Percentiles rank a stretch among this genome's conserved stretches.
These are phyloP conservation scores for Pedicia rivosa DNA, from an alignment of 2,888 invertebrate species.

Conservation along the genomic window DNA sequence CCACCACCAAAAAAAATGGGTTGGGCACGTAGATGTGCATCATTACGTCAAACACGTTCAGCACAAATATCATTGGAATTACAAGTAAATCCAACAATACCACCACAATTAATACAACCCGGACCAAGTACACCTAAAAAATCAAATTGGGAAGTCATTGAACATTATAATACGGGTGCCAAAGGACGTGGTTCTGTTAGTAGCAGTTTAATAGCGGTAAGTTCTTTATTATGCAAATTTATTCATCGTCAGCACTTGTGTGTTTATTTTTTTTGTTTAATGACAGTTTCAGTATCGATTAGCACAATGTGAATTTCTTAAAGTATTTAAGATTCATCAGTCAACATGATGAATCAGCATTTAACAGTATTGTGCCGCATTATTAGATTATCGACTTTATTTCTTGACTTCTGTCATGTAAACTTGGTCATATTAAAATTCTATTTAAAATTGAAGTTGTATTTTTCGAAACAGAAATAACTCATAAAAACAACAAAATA, in stretches of 20 bases:
- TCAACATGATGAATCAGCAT: too few species aligned
- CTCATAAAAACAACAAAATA: too few species aligned
- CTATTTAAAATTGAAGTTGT: too few species aligned
- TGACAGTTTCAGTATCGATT: too few species aligned
- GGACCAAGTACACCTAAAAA: slow-evolving; percentile 51
- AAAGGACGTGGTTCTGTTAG: slow-evolving; percentile 42
- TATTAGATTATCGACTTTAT: too few species aligned
- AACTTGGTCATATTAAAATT: too few species aligned
- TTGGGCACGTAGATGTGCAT: slow-evolving; percentile 38
- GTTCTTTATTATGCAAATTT: slow-evolving; percentile 16
- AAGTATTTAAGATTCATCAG: too few species aligned
- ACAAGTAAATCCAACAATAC: slow-evolving; percentile 20
- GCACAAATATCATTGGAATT: slow-evolving; percentile 25
- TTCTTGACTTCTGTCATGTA: too few species aligned
- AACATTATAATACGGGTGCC: slow-evolving; percentile 56
- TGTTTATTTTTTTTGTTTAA: not conserved
- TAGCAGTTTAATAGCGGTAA: slow-evolving; percentile 46
- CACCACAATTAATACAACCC: slow-evolving; percentile 23
- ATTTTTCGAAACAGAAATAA: too few species aligned
- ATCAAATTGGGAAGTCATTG: slow-evolving; percentile 84
- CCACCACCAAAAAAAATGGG: slow-evolving; percentile 4
- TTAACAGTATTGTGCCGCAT: too few species aligned
- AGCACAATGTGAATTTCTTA: too few species aligned
- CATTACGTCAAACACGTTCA: slow-evolving; percentile 34
- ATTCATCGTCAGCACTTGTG: not conserved